These are phyloP conservation scores for Hyles vespertilio DNA, from an alignment of 1,140 invertebrate species.

Conservation along the genomic window DNA sequence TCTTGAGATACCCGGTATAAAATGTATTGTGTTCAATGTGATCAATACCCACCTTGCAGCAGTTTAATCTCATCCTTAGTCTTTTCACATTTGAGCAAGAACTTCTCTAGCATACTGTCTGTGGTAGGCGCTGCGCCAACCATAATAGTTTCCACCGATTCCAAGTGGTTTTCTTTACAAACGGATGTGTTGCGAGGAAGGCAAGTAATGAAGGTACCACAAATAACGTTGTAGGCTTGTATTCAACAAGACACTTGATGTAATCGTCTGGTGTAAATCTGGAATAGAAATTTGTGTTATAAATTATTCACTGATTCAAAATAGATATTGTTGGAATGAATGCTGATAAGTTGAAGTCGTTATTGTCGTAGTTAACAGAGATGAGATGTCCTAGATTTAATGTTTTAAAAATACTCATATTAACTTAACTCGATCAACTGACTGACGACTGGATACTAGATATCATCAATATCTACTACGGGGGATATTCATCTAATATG, in stretches of 20 bases:
- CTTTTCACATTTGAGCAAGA: constrained; percentile 74
- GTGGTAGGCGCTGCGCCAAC: constrained; percentile 81
- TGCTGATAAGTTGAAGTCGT: no score
- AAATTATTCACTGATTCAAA: not conserved
- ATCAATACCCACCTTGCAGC: constrained; percentile 74
- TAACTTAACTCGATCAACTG: no score
- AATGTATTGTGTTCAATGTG: not conserved
- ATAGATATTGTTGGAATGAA: no score
- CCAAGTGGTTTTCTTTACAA: constrained; percentile 78
- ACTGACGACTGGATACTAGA: no score
- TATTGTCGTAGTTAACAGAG: no score
- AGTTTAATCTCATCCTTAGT: constrained; percentile 74
- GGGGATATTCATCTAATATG: no score
- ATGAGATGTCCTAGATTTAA: no score
- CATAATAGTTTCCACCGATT: constrained; percentile 76
- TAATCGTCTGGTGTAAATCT: constrained; percentile 83
- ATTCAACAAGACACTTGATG: constrained; percentile 77
- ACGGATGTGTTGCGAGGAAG: constrained; percentile 80
- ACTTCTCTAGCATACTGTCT: constrained; percentile 79
- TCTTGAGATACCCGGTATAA: no score
- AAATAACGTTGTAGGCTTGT: constrained; percentile 78
- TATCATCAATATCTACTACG: no score
- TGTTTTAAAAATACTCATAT: no score
- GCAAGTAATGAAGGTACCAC: constrained; percentile 82
- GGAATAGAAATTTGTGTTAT: constrained; percentile 11